Evolutionary conservation across 2,113 vertebrate genomes (phyloP), one percentile per base, ranked within the genome.

Genomic region (Crotalus tigris): DNA sequence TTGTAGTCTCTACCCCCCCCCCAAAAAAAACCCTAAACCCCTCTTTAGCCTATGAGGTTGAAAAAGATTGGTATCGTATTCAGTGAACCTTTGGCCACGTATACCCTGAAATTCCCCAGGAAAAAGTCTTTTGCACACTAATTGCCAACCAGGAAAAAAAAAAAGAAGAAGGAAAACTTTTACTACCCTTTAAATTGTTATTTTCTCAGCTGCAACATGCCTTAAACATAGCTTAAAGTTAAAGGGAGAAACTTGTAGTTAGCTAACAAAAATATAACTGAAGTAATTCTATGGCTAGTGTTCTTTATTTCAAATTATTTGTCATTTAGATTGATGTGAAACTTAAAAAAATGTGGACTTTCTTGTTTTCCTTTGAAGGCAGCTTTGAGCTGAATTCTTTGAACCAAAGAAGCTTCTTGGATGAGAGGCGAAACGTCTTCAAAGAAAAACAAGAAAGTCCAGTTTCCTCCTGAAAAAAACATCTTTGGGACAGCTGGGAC

Each of bases 171-270:
- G 96, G 96, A 96, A 96, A 96, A 91, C 94, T 95, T 97, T 97
- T 95, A 95, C 91, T 96, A 94, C 86, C 91, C 94, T 96, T 97
- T 95, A 94, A 95, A 95, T 95, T 95, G 96, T 90, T 96, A 95
- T 95, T 96, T 96, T 97, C 94, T 94, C 95, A 96, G 95, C 95
- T 95, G 93, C 91, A 94, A 95, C 96, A 49, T 91, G 95, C 95
- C 92, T 96, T 96, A 93, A 89, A 95, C 94, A 96, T 95, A 97
- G 95, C 51, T 59, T 86, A 93, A 95, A 24, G 53, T 44, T 89
- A 92, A 93, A 91, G 91, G 93, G 51, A 29, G 59, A 59, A 93
- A 0, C 0, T 89, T 75, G 90, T 51, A 94, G 92, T 4, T 0
- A 89, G 29, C 95, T 93, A 93, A 90, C 49, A 91, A 33, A 10